These are phyloP conservation scores for Gallinago solitaria DNA, from an alignment of 2,797 vertebrate genomes.

Conservation along the genomic window DNA sequence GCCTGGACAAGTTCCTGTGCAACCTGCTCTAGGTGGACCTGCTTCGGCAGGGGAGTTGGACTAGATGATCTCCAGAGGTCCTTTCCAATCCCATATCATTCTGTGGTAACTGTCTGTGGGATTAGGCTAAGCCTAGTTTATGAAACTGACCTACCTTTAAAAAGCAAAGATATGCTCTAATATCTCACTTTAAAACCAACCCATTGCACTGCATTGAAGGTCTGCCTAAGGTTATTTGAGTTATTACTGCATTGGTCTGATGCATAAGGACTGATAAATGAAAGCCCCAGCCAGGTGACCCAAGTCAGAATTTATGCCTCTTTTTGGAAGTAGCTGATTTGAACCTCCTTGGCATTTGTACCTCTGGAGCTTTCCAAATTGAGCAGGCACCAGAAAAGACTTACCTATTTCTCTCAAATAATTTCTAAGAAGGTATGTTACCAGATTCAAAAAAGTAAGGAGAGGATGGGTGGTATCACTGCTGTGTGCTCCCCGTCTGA, in stretches of 20 bases:
- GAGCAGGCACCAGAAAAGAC: background rate
- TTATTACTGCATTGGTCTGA: background rate
- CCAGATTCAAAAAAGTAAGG: background rate
- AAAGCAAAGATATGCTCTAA: background rate
- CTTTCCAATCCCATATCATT: no score
- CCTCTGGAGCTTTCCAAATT: background rate
- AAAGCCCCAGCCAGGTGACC: background rate
- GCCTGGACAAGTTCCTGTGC: no score
- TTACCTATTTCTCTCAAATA: background rate
- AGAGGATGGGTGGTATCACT: background rate
- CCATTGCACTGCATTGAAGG: background rate
- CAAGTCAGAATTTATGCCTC: background rate
- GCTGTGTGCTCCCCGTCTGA: background rate
- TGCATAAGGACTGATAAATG: background rate
- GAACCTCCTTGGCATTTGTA: background rate
- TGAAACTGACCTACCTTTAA: background rate
- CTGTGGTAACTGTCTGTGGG: background rate
- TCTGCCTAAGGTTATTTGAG: background rate
- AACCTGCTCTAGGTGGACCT: no score
- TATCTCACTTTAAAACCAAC: background rate
- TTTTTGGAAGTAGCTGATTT: background rate
- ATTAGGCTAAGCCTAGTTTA: fast-evolving
- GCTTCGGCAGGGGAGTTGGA: no score
- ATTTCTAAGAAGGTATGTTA: background rate
- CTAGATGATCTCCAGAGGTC: no score